These are phyloP conservation scores for Semotilus atromaculatus DNA, from an alignment of 2,797 vertebrate genomes.

Conservation along the genomic window DNA sequence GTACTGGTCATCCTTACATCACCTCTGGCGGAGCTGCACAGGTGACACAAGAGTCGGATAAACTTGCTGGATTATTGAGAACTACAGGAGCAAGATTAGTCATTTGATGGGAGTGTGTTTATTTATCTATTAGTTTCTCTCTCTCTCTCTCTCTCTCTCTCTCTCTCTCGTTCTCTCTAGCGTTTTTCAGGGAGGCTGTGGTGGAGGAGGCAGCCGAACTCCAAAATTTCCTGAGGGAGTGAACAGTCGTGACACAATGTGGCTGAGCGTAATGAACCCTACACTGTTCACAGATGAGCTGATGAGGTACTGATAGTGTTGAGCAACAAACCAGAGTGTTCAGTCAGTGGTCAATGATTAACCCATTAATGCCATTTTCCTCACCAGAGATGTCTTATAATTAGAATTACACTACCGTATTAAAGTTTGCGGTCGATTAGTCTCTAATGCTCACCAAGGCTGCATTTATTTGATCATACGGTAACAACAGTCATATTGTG, in stretches of 20 bases:
- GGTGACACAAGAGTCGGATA: conserved; percentile 70
- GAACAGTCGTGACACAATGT: conserved; percentile 72
- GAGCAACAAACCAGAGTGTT: conserved; percentile 25
- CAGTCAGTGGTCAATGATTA: not conserved
- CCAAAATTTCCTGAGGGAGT: conserved; percentile 55
- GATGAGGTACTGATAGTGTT: conserved; percentile 67
- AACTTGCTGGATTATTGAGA: not conserved
- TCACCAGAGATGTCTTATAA: not conserved
- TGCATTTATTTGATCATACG: not conserved
- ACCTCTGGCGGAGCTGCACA: conserved; percentile 82
- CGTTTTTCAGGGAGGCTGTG: conserved; percentile 74
- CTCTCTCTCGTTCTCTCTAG: conserved; percentile 70
- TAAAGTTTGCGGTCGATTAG: not conserved
- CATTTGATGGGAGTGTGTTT: not conserved
- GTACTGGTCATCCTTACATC: conserved; percentile 84
- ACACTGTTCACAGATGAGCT: conserved; percentile 73
- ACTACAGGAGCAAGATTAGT: not conserved
- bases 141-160: no score
- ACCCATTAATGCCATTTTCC: not conserved
- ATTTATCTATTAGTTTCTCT: not conserved
- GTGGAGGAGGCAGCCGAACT: conserved; percentile 56
- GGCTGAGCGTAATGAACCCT: conserved; percentile 84
- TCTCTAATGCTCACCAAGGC: not conserved
- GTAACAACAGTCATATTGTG: not conserved
- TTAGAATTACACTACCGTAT: not conserved